phyloP scores from a whole-genome alignment of 1,140 invertebrate species.

The Aricia agestis region DNA sequence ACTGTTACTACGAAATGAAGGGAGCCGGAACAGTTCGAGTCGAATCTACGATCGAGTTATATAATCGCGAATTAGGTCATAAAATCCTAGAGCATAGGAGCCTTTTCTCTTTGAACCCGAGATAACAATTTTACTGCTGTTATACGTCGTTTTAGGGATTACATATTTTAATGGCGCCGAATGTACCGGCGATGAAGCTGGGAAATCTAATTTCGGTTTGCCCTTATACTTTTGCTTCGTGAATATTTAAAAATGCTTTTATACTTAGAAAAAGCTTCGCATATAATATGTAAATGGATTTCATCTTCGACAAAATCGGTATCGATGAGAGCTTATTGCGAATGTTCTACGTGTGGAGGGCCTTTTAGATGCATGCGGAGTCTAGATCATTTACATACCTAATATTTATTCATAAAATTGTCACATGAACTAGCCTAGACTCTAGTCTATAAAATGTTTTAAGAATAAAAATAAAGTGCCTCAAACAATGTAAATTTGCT shows the following conservation, averaged over 20 bases:
- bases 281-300: conserved; percentile 9
- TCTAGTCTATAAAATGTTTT: no score
- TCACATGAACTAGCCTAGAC: no score
- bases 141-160: conserved; percentile 29
- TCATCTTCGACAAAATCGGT: not conserved
- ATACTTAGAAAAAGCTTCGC: conserved; percentile 4
- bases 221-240: conserved; percentile 33
- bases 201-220: conserved; percentile 11
- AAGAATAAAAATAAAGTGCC: no score
- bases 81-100: not conserved
- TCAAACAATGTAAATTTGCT: not conserved
- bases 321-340: not conserved
- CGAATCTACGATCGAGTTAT: not conserved
- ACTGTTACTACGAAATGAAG: not conserved
- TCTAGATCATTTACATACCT: not conserved
- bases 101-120: conserved; percentile 34
- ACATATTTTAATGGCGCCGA: conserved; percentile 6
- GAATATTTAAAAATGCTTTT: conserved; percentile 16
- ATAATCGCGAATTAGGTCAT: conserved; percentile 16
- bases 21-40: not conserved
- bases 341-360: not conserved
- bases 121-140: conserved; percentile 38
- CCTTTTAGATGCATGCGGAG: not conserved
- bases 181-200: conserved; percentile 5
- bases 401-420: not conserved